phyloP scores from a whole-genome alignment of 64 coral and sea anemone genomes.

The Stylophora pistillata region DNA sequence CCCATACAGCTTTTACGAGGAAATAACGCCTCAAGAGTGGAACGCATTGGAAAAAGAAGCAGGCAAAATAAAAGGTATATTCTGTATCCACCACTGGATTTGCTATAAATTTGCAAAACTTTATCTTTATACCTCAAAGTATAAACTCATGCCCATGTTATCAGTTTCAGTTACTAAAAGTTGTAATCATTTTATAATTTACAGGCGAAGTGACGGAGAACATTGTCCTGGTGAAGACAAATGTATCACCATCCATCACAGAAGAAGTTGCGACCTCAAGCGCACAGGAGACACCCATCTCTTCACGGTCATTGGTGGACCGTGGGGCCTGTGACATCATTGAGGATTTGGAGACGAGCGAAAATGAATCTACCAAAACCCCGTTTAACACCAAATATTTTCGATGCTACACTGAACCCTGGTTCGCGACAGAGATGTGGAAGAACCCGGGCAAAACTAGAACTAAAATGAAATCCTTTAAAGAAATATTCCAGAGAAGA shows the following conservation, averaged over 20 bases:
- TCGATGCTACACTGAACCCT: conserved; percentile 3
- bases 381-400: not conserved
- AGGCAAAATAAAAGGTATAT: not conserved
- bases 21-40: conserved; percentile 30
- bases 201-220: not conserved
- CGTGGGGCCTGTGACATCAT: not conserved
- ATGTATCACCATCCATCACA: not conserved
- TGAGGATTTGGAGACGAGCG: not conserved
- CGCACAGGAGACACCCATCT: not conserved
- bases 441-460: not conserved
- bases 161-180: not conserved
- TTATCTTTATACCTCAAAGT: not conserved
- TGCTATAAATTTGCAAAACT: too few species aligned
- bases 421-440: conserved; percentile 26
- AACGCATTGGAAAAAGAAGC: conserved; percentile 8
- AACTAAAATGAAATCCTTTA: not conserved
- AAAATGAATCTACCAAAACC: not conserved
- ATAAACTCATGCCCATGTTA: not conserved
- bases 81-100: not conserved
- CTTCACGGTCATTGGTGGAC: not conserved
- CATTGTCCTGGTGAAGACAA: conserved; percentile 4
- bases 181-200: not conserved
- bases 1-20: conserved; percentile 19
- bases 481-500: not conserved
- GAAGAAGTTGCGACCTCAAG: not conserved